Conservation (phyloP, 1,140 invertebrate genomes). For the Formica selysi region DNA sequence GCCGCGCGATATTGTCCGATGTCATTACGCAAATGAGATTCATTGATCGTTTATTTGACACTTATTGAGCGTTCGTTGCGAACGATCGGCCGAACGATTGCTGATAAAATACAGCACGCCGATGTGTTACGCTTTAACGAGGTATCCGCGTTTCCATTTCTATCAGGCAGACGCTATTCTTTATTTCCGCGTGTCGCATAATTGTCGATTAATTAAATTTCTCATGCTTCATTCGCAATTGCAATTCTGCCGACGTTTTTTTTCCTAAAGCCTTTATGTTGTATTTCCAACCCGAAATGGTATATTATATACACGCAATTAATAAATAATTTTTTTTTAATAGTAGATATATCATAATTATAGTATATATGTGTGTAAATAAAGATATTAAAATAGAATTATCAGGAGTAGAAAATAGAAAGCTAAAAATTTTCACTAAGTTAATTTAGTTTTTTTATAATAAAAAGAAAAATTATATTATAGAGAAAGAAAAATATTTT, state of each 20-base stretch:
- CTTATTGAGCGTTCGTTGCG: conserved; percentile 64
- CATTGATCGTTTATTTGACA: conserved; percentile 74
- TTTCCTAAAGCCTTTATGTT: neutral
- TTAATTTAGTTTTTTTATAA: neutral
- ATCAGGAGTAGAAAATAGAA: neutral
- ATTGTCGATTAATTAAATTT: conserved; percentile 66
- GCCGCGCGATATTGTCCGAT: conserved; percentile 51
- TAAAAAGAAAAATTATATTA: too few species aligned
- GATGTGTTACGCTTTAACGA: conserved; percentile 64
- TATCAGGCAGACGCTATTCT: conserved; percentile 45
- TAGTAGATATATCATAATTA: neutral
- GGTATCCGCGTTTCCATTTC: conserved; percentile 61
- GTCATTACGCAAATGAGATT: conserved; percentile 75
- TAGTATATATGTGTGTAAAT: neutral
- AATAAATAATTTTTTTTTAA: conserved; percentile 32
- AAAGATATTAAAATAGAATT: conserved; percentile 29
- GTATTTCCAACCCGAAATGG: conserved; percentile 3
- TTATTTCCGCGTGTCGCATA: conserved; percentile 53
- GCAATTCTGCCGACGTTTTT: neutral
- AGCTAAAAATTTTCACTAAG: neutral
- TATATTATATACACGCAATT: conserved; percentile 15
- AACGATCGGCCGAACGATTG: conserved; percentile 64
- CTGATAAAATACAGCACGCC: conserved; percentile 70
- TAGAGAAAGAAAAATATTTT: too few species aligned
- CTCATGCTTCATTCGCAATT: conserved; percentile 34